Evolutionary conservation across 2,888 invertebrate genomes (phyloP), one percentile per base, ranked within the genome.

Genomic region (Coremacera marginata): DNA sequence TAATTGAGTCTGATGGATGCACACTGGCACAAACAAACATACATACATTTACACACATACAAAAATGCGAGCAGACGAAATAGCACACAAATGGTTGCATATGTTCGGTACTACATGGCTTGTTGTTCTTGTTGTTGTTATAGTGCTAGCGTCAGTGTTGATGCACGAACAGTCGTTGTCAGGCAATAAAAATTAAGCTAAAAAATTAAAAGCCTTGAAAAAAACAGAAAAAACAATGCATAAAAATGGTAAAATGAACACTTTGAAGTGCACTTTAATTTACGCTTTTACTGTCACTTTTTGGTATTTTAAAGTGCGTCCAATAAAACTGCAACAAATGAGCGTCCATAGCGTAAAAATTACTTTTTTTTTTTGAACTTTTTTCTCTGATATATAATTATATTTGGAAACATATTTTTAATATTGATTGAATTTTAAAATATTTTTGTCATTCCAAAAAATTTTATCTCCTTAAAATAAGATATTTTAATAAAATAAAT

Each of bases 1-100:
- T 83, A 83, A 82, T 81, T 80, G 83, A 74, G 75, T 76, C 73
- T 75, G 77, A 76, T 77, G 76, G 72, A 76, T 70, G 74, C 74
- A 60, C 73, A 67, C 44, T 55, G 5, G 11, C 55, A 63, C 71
- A 31, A 5, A 37, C n/a, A 27, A 14, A 68, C 44, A 25, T 22
- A 67, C 73, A 51, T 25, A 75, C 57, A 68, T n/a, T n/a, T n/a
- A n/a, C n/a, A 68, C 34, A 60, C 62, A 62, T 27, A 52, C 63
- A 70, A 16, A 70, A 27, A 68, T 14, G 1, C 51, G 27, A 34
- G 3, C 22, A 37, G 25, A 51, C 22, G 22, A 25, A 68, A 22
- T 5, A 22, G 22, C 22, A 68, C 49, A 22, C 49, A 37, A 25
- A n/a, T 8, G 67, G 11, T 16, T 52, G 25, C 34, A n/a, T 22